A percentile compares a stretch with the other conserved stretches of the same genome.
Conservation (phyloP, 2,797 vertebrate genomes). For the Pangasius djambal region DNA sequence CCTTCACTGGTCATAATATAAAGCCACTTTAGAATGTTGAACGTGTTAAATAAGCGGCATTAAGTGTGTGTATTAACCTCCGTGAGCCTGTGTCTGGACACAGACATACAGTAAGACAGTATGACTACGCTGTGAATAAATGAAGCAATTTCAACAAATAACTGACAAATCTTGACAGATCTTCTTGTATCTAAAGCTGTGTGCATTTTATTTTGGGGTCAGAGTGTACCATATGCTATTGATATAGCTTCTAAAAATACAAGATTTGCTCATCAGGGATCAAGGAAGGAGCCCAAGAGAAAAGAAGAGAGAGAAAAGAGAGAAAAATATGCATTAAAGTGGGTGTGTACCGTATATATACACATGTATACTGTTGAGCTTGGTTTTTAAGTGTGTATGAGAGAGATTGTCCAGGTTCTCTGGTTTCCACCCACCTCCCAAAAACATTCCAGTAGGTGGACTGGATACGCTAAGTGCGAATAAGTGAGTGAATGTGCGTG, state of each 20-base stretch:
- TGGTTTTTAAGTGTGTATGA: background rate
- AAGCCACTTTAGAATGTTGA: background rate
- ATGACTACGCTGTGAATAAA: background rate
- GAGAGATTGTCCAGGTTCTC: background rate
- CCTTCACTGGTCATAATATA: background rate
- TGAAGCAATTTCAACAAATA: background rate
- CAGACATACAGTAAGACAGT: background rate
- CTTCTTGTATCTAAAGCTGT: conserved; percentile 55
- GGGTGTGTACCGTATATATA: background rate
- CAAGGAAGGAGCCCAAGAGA: conserved; percentile 61
- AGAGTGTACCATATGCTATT: conserved; percentile 50
- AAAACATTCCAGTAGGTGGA: background rate
- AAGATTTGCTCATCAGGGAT: conserved; percentile 69
- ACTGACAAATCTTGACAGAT: background rate
- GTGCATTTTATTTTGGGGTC: conserved; percentile 60
- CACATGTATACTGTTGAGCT: background rate
- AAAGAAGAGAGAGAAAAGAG: conserved; percentile 39
- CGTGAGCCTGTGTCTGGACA: background rate
- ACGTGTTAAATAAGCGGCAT: background rate
- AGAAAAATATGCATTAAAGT: background rate
- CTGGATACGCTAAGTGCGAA: background rate
- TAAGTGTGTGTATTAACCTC: background rate
- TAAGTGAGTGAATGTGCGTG: background rate
- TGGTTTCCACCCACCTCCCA: background rate
- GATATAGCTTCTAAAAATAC: conserved; percentile 56